Conservation (phyloP, 1,140 invertebrate genomes). For the Drosophila saltans region DNA sequence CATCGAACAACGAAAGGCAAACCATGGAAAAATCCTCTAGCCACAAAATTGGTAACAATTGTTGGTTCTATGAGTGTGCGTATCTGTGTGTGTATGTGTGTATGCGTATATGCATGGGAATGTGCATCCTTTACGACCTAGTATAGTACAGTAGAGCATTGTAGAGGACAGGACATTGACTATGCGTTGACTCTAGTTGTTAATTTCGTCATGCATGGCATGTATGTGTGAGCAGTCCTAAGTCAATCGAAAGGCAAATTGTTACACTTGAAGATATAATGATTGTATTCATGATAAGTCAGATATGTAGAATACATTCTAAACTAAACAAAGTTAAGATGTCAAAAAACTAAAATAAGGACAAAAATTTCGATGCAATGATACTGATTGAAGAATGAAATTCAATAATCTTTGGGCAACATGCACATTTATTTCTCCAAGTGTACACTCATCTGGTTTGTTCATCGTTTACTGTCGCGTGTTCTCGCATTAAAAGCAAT, state of each 20-base stretch:
- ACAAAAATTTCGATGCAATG: too few species aligned
- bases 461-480: conserved; percentile 15
- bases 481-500: conserved; percentile 49
- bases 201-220: conserved; percentile 67
- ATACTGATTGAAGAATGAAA: too few species aligned
- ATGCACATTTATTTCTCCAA: background rate
- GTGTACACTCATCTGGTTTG: conserved; percentile 9
- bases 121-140: conserved; percentile 17
- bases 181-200: conserved; percentile 61
- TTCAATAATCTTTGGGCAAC: too few species aligned
- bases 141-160: conserved; percentile 8
- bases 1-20: conserved; percentile 49
- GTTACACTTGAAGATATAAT: conserved; percentile 48
- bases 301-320: too few species aligned
- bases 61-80: conserved; percentile 21
- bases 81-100: conserved; percentile 32
- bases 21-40: conserved; percentile 44
- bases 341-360: too few species aligned
- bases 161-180: conserved; percentile 31
- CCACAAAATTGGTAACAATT: conserved; percentile 77
- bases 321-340: too few species aligned
- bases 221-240: conserved; percentile 43
- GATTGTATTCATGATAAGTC: too few species aligned
- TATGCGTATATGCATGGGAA: conserved; percentile 5
- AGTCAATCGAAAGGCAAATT: conserved; percentile 45